phyloP scores from a whole-genome alignment of 2,888 invertebrate species.

The Agrotis clavis region DNA sequence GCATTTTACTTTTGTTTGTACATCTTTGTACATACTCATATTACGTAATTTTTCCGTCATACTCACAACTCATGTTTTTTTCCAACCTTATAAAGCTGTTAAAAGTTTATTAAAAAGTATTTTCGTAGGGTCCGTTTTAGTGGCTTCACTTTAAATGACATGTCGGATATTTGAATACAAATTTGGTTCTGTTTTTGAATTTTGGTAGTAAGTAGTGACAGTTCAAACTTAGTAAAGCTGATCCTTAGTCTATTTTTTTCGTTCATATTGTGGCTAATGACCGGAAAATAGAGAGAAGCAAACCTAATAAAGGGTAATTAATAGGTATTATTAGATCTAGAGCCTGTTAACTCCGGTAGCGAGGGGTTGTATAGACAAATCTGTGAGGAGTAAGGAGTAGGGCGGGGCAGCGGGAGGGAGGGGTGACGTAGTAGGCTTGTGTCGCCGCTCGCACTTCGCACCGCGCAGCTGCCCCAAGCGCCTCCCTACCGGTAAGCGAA shows the following conservation, averaged over 20 bases:
- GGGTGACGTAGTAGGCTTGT: conserved; percentile 77
- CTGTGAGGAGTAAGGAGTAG: conserved; percentile 77
- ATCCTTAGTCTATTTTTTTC: neutral
- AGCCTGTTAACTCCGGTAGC: conserved; percentile 73
- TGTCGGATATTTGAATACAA: neutral
- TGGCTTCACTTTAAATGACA: conserved; percentile 11
- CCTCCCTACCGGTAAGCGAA: conserved; percentile 68
- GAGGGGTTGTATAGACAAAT: conserved; percentile 81
- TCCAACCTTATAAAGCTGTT: conserved; percentile 3
- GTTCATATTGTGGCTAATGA: neutral
- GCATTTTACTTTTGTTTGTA: conserved; percentile 74
- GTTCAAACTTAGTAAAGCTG: neutral
- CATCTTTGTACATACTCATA: conserved; percentile 66
- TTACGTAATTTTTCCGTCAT: conserved; percentile 58
- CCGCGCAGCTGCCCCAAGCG: conserved; percentile 82
- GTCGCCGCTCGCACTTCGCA: conserved; percentile 79
- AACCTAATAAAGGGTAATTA: conserved; percentile 60
- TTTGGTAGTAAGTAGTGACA: neutral
- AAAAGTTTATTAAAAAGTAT: neutral
- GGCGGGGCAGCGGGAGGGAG: conserved; percentile 75
- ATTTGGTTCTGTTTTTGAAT: neutral
- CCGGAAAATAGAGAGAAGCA: conserved; percentile 35
- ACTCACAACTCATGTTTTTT: conserved; percentile 30
- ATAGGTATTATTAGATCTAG: conserved; percentile 71
- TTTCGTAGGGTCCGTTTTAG: neutral